Conservation (phyloP, 2,888 invertebrate species). For the Volucella zonaria region DNA sequence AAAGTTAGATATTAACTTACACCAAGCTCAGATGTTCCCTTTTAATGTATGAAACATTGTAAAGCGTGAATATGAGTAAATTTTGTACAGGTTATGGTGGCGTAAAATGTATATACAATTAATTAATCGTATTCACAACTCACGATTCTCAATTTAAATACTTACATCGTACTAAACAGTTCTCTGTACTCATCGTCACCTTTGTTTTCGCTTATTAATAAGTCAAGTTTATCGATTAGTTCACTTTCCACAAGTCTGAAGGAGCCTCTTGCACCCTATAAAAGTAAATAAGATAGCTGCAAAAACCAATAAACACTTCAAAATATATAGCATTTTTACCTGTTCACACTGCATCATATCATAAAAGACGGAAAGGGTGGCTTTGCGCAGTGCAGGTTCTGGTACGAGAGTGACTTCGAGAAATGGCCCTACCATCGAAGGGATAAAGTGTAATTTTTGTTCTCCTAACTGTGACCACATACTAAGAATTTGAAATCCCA, state of each 20-base stretch:
- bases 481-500: constrained; percentile 95
- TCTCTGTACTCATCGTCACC: constrained; percentile 96
- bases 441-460: constrained; percentile 94
- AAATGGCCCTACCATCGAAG: constrained; percentile 96
- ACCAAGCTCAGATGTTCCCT: constrained; percentile 96
- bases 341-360: constrained; percentile 97
- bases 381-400: constrained; percentile 92
- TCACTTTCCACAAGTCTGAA: constrained; percentile 96
- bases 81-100: constrained; percentile 63
- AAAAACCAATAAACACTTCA: background rate
- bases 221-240: constrained; percentile 95
- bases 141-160: constrained; percentile 77
- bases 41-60: constrained; percentile 77
- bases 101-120: constrained; percentile 56
- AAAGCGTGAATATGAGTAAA: constrained; percentile 70
- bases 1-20: constrained; percentile 86
- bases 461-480: constrained; percentile 96
- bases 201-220: constrained; percentile 95
- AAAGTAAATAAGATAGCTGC: background rate
- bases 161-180: constrained; percentile 98
- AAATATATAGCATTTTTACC: constrained; percentile 75
- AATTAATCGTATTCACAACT: constrained; percentile 31
- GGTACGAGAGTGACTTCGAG: constrained; percentile 96
- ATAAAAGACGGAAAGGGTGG: constrained; percentile 95
- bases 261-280: constrained; percentile 88